Evolutionary conservation across 2,113 vertebrate genomes (phyloP).

Genomic region (Xenotilapia flavipinnis): DNA sequence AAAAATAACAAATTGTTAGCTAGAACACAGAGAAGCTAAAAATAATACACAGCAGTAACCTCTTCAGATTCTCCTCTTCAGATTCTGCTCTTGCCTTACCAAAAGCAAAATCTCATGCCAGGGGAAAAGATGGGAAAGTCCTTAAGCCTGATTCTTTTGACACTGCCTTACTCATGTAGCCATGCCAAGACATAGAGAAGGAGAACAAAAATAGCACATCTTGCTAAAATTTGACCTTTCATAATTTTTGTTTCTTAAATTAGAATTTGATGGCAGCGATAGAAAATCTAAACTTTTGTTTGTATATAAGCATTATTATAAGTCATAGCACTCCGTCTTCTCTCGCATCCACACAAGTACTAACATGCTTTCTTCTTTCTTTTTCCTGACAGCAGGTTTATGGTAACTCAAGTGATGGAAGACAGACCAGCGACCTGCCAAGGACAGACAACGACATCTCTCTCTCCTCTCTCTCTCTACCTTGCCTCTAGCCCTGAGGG

Average conservation of each 20-base stretch:
- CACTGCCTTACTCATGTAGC: background rate
- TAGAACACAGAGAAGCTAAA: background rate
- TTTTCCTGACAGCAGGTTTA: slow-evolving; percentile 26
- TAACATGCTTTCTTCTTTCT: background rate
- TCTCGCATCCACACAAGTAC: background rate
- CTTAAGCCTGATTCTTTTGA: background rate
- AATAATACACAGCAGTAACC: background rate
- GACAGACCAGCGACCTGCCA: slow-evolving; percentile 29
- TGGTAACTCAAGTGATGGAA: slow-evolving; percentile 14
- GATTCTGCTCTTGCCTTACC: background rate
- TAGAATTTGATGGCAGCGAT: background rate
- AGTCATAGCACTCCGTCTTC: background rate
- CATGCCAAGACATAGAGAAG: background rate
- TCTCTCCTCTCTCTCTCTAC: background rate
- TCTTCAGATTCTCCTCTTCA: background rate
- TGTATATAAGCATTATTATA: background rate
- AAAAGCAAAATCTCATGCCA: background rate
- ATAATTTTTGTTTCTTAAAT: background rate
- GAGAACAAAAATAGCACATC: background rate
- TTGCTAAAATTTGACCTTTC: background rate
- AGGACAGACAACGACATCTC: slow-evolving; percentile 47
- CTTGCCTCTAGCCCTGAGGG: slow-evolving; percentile 12
- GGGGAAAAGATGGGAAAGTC: background rate
- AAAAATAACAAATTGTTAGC: background rate
- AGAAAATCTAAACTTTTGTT: background rate